phyloP scores from a whole-genome alignment of 2,113 vertebrate genomes.

The Empidonax alnorum region DNA sequence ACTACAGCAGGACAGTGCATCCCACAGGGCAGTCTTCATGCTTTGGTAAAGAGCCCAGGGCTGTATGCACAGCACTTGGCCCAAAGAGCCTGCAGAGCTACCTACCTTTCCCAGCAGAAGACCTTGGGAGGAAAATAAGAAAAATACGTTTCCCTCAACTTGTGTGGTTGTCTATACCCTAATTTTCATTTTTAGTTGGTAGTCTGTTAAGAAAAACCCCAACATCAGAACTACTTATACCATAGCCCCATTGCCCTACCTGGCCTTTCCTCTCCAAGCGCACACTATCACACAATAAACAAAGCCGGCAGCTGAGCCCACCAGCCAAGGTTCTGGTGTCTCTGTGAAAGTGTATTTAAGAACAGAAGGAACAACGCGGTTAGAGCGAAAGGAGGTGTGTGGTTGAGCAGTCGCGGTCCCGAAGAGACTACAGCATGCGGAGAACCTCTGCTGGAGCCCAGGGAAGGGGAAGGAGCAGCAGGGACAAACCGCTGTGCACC shows the following conservation, averaged over 20 bases:
- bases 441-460: rapidly evolving
- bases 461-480: too few species aligned
- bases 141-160: neutral
- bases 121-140: neutral
- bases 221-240: neutral
- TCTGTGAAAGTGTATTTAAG: neutral
- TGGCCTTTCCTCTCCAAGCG: neutral
- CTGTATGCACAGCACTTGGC: rapidly evolving
- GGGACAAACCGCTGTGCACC: rapidly evolving
- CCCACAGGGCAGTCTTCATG: neutral
- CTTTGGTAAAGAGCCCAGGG: neutral
- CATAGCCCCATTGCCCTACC: neutral
- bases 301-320: neutral
- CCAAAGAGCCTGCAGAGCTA: neutral
- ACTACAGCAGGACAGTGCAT: neutral
- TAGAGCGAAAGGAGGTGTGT: rapidly evolving
- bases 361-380: too few species aligned
- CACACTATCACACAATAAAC: neutral
- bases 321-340: rapidly evolving
- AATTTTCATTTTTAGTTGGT: neutral
- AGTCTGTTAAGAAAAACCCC: neutral
- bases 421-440: rapidly evolving
- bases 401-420: rapidly evolving
- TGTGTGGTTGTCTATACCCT: neutral
- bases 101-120: neutral